Percentiles rank a stretch among this genome's conserved stretches.
These are phyloP conservation scores for Cerceris ruficornis DNA, from an alignment of 2,888 invertebrate genomes.

Conservation along the genomic window DNA sequence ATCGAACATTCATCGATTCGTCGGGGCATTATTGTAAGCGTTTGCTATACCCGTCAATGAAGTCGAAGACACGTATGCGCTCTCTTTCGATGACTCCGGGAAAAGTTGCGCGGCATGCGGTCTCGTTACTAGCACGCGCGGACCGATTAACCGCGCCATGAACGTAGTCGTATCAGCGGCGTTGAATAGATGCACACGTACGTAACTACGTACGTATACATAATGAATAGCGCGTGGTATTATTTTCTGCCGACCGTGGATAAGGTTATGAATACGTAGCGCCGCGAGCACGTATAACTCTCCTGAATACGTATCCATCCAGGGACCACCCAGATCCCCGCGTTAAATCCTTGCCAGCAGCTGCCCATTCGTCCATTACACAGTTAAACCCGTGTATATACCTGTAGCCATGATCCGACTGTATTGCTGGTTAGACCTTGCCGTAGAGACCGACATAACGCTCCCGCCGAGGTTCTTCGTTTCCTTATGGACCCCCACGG, in stretches of 20 bases:
- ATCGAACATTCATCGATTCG: slow-evolving; percentile 45
- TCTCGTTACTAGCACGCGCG: slow-evolving; percentile 9
- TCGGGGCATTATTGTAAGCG: slow-evolving; percentile 24
- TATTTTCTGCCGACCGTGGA: slow-evolving; percentile 72
- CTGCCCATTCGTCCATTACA: slow-evolving; percentile 70
- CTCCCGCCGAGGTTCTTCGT: slow-evolving; percentile 16
- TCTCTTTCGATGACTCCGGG: slow-evolving; percentile 40
- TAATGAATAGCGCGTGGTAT: slow-evolving; percentile 70
- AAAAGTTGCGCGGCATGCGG: slow-evolving; percentile 51
- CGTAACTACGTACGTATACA: slow-evolving; percentile 40
- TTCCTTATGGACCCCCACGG: slow-evolving; percentile 32
- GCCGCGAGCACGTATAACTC: slow-evolving; percentile 70
- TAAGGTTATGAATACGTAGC: slow-evolving; percentile 72
- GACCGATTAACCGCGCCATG: slow-evolving; percentile 11
- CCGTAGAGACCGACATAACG: too few species aligned
- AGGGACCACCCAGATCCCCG: slow-evolving; percentile 75
- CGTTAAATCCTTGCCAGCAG: slow-evolving; percentile 67
- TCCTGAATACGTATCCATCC: slow-evolving; percentile 59
- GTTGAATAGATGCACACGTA: slow-evolving; percentile 6
- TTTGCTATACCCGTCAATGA: slow-evolving; percentile 30
- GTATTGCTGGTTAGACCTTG: too few species aligned
- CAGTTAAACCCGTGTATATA: slow-evolving; percentile 20
- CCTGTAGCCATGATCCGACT: too few species aligned
- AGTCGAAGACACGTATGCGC: slow-evolving; percentile 26
- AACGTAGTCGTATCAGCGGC: background rate